Percentiles rank a stretch among this genome's conserved stretches.
Evolutionary conservation across 1,140 invertebrate species (phyloP).

Genomic region (Steinernema khuongi): DNA sequence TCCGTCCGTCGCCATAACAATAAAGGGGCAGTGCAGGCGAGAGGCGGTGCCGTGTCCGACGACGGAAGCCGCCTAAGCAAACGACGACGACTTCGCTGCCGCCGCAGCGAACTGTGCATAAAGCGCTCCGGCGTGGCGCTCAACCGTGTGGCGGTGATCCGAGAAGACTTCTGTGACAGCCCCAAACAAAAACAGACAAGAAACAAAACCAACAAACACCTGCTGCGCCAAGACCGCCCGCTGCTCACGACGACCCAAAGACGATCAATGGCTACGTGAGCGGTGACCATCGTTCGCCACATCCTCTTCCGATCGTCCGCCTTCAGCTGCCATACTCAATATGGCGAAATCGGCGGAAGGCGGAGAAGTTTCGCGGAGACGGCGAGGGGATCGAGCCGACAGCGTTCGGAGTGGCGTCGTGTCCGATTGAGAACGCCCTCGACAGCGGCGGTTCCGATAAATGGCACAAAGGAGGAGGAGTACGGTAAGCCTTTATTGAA

Average conservation of each 20-base stretch:
- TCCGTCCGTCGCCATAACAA: not conserved
- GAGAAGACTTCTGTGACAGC: conserved; percentile 2
- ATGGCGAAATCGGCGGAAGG: not conserved
- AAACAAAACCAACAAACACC: conserved; percentile 17
- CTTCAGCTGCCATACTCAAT: not conserved
- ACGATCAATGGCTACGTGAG: conserved; percentile 6
- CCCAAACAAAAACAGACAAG: conserved; percentile 10
- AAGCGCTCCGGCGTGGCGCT: too few relatives aligned
- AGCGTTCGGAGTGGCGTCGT: too few relatives aligned
- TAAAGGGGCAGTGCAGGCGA: too few relatives aligned
- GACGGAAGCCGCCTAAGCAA: too few relatives aligned
- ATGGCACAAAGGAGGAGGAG: too few relatives aligned
- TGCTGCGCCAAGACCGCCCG: conserved; percentile 15
- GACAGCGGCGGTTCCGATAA: too few relatives aligned
- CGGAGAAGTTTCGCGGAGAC: too few relatives aligned
- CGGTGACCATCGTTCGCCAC: conserved; percentile 14
- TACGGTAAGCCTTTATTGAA: too few relatives aligned
- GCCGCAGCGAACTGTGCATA: not conserved
- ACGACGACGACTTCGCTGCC: too few relatives aligned
- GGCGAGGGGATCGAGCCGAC: too few relatives aligned
- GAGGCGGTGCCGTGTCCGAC: too few relatives aligned
- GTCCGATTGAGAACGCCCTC: too few relatives aligned
- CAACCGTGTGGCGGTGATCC: not conserved
- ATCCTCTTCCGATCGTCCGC: conserved; percentile 10
- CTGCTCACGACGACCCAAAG: conserved; percentile 13